phyloP scores from a whole-genome alignment of 2,113 vertebrate species.

The Varanus komodoensis region DNA sequence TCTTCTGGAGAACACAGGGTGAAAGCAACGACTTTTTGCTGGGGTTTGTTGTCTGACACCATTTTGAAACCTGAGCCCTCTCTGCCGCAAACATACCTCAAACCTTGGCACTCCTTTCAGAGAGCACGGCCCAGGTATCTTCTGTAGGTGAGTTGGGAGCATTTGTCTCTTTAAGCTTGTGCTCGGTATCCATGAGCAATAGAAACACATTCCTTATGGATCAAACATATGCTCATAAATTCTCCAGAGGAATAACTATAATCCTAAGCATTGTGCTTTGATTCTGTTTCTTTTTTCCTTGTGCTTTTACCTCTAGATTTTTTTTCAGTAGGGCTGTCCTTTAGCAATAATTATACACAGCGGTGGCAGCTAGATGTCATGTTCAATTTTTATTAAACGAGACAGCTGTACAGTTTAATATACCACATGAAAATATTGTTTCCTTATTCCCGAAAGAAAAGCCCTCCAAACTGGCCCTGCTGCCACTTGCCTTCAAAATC shows the following conservation, averaged over 20 bases:
- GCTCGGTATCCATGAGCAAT: neutral
- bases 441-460: neutral
- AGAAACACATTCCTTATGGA: neutral
- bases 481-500: neutral
- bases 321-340: neutral
- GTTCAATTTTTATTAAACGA: neutral
- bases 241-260: neutral
- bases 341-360: neutral
- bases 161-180: no score
- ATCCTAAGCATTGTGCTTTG: neutral
- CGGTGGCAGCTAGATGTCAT: neutral
- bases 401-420: neutral
- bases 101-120: accelerated
- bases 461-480: neutral
- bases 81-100: neutral
- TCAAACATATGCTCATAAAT: neutral
- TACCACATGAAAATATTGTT: neutral
- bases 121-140: neutral
- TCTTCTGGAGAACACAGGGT: neutral
- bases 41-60: neutral
- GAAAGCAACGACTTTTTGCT: neutral
- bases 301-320: neutral
- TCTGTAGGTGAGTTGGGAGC: neutral
- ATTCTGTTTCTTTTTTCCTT: neutral
- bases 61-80: no score